A percentile compares a stretch with the other conserved stretches of the same genome.
phyloP scores from a whole-genome alignment of 2,888 invertebrate genomes.

The Lamproptera curius region DNA sequence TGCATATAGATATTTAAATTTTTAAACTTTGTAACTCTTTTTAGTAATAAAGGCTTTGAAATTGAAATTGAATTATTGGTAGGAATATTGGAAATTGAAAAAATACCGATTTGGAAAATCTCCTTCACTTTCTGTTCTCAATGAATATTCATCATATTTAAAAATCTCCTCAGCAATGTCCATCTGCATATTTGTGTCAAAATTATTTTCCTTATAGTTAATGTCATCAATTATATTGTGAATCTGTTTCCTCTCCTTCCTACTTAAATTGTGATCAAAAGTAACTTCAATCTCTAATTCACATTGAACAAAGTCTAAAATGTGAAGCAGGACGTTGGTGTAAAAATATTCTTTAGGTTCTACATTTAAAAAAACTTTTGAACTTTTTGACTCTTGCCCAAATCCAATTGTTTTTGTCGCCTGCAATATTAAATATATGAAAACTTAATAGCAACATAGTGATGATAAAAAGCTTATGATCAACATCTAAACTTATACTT shows the following conservation, averaged over 20 bases:
- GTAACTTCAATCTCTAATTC: conserved; percentile 39
- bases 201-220: too few relatives aligned
- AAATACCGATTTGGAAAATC: conserved; percentile 36
- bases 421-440: conserved; percentile 25
- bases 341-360: conserved; percentile 29
- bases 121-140: conserved; percentile 43
- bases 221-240: conserved; percentile 33
- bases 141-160: conserved; percentile 33
- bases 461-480: too few relatives aligned
- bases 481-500: conserved; percentile 27
- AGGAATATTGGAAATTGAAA: too few relatives aligned
- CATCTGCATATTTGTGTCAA: conserved; percentile 26
- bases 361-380: background rate
- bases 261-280: conserved; percentile 37
- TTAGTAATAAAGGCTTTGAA: too few relatives aligned
- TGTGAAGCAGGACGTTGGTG: conserved; percentile 36
- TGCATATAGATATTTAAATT: too few relatives aligned
- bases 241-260: conserved; percentile 36
- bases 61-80: too few relatives aligned
- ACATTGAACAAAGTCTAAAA: conserved; percentile 49
- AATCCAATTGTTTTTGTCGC: conserved; percentile 33
- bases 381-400: conserved; percentile 27
- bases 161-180: conserved; percentile 38
- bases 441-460: too few relatives aligned
- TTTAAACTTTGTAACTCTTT: too few relatives aligned